phyloP scores from a whole-genome alignment of 2,888 invertebrate genomes.

The Biston betularia region DNA sequence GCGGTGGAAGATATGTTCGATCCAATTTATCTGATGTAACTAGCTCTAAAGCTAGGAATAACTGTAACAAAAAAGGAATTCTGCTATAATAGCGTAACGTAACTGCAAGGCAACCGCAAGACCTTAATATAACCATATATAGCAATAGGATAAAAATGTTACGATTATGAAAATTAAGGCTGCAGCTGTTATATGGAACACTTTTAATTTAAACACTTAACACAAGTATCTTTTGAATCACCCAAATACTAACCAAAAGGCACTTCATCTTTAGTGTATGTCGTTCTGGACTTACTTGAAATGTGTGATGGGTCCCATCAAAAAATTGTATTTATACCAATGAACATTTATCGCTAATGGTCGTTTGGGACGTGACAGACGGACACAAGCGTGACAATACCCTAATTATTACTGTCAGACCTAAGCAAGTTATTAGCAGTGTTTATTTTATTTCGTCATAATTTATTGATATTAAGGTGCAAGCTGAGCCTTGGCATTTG shows the following conservation, averaged over 20 bases:
- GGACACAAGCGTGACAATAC: constrained; percentile 73
- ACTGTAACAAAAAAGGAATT: constrained; percentile 56
- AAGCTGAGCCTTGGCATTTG: constrained; percentile 39
- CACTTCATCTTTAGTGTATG: constrained; percentile 65
- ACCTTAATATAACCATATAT: too few species aligned
- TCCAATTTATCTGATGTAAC: constrained; percentile 66
- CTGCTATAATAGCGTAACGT: background rate
- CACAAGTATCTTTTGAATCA: background rate
- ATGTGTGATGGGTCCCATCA: constrained; percentile 64
- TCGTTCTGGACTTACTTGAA: constrained; percentile 59
- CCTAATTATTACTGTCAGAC: constrained; percentile 75
- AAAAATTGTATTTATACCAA: constrained; percentile 75
- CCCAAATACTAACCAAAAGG: constrained; percentile 60
- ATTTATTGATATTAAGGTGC: constrained; percentile 36
- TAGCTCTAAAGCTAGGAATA: constrained; percentile 61
- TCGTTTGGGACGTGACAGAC: constrained; percentile 70
- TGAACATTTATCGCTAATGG: constrained; percentile 65
- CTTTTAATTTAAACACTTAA: background rate
- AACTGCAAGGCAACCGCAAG: background rate
- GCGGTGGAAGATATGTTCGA: constrained; percentile 71
- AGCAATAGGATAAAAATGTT: too few species aligned
- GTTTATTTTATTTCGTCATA: constrained; percentile 62
- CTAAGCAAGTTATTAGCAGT: constrained; percentile 65
- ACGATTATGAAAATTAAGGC: background rate
- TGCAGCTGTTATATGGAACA: background rate